Base-by-base conservation (phyloP, 2,113 vertebrate species). In the Equus quagga region DNA sequence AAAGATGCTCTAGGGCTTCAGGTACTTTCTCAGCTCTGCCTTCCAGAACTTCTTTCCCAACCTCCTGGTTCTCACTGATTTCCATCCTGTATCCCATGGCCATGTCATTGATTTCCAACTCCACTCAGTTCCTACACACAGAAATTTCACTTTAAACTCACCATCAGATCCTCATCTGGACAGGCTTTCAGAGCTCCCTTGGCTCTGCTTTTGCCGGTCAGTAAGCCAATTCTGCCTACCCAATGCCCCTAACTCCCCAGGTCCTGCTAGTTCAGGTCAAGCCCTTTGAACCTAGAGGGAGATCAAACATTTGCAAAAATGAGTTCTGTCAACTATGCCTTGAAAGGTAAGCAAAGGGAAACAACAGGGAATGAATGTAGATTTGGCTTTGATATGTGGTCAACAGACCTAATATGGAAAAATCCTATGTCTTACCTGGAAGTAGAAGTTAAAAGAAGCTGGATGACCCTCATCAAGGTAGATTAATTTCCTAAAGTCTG, bases 331-430 rank as follows among this genome's bases (percentile, higher is more conserved):
- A 86, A 28, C 46, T 97, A 18, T 93, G 41, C 81, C 90, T 86
- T 93, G 7, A 85, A 67, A 72, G 26, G 44, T 41, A 33, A 69
- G 41, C 2, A 56, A 75, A 86, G 28, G n/a, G 41, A 88, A 60
- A 70, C 26, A 62, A 91, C 88, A 75, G 36, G 72, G 21, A 92
- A 92, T 91, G 21, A 88, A 23, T 46, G 64, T 64, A 41, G 44
- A 54, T 78, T 96, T 96, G 17, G 33, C 24, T 75, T 91, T 62
- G 23, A 60, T 56, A n/a, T 51, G 12, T 72, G 19, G 44, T 69
- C 72, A 75, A 91, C 64, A 93, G 44, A 41, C 17, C 26, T 95
- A 79, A 91, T 65, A 89, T 80, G 51, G 51, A 88, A 94, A 91
- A 93, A 58, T 51, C n/a, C 31, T 46, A 33, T 33, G 8, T 65